These are phyloP conservation scores for Notodonta ziczac DNA, from an alignment of 2,888 invertebrate genomes.

Conservation along the genomic window DNA sequence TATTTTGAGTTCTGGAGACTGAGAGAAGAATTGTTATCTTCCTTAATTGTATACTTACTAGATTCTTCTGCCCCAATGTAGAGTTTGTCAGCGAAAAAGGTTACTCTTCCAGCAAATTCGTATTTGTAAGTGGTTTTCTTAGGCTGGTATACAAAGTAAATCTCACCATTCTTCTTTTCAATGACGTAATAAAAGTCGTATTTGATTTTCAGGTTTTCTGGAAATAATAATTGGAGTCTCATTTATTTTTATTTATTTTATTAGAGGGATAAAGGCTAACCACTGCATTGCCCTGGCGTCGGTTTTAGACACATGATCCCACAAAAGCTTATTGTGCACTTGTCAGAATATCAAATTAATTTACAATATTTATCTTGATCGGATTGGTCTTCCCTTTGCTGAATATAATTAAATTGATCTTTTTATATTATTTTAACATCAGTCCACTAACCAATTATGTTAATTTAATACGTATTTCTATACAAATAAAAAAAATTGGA, in stretches of 20 bases:
- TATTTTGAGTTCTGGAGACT: background rate
- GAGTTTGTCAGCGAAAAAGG: slow-evolving; percentile 44
- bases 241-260: too few relatives aligned
- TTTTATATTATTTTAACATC: too few relatives aligned
- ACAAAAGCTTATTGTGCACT: too few relatives aligned
- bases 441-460: too few relatives aligned
- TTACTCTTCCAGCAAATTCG: slow-evolving; percentile 39
- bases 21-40: background rate
- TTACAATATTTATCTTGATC: too few relatives aligned
- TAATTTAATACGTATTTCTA: too few relatives aligned
- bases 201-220: slow-evolving; percentile 43
- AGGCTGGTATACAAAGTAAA: slow-evolving; percentile 32
- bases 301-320: background rate
- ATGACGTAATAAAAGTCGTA: slow-evolving; percentile 33
- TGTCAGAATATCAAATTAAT: too few relatives aligned
- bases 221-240: slow-evolving; percentile 21
- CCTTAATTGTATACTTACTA: slow-evolving; percentile 44
- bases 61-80: slow-evolving; percentile 48
- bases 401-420: too few relatives aligned
- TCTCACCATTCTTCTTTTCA: slow-evolving; percentile 38
- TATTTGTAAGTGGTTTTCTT: slow-evolving; percentile 33
- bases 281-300: too few relatives aligned
- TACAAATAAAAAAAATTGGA: too few relatives aligned
- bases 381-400: too few relatives aligned
- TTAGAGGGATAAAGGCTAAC: too few relatives aligned